These are phyloP conservation scores for Podarcis lilfordi DNA, from an alignment of 2,797 vertebrate species.

Conservation along the genomic window DNA sequence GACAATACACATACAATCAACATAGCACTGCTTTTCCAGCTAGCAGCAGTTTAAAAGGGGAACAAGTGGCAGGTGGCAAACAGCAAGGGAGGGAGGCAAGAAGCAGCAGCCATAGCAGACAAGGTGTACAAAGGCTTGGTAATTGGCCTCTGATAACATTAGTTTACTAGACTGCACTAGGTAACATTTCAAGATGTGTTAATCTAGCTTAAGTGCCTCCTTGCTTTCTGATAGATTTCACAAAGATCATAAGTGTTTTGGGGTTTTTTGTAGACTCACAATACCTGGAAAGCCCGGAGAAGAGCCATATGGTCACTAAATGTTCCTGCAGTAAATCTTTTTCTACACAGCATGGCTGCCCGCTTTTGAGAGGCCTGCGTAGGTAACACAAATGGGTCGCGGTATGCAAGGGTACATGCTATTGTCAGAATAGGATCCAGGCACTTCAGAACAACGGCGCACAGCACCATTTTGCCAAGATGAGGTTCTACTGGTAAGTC, in stretches of 20 bases:
- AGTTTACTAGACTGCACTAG: not conserved
- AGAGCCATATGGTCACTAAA: constrained; percentile 98
- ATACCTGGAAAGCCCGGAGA: constrained; percentile 94
- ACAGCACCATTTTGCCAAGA: constrained; percentile 97
- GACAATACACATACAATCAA: not conserved
- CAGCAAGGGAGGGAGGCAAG: not conserved
- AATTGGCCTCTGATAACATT: not conserved
- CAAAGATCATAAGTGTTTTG: not conserved
- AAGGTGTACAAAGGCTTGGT: not conserved
- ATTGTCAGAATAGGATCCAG: constrained; percentile 96
- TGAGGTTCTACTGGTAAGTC: constrained; percentile 94
- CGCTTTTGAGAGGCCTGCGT: constrained; percentile 86
- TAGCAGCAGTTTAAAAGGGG: not conserved
- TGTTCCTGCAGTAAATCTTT: constrained; percentile 85
- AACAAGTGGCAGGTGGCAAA: not conserved
- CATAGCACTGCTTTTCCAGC: not conserved
- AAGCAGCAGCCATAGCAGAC: not conserved
- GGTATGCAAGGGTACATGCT: constrained; percentile 90
- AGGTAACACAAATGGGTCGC: constrained; percentile 92
- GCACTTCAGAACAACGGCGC: constrained; percentile 91
- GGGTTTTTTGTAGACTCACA: constrained; percentile 14
- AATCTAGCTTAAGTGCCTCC: not conserved
- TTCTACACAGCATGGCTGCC: constrained; percentile 88
- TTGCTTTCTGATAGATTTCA: not conserved
- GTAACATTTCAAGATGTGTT: not conserved